Evolutionary conservation across 2,888 invertebrate genomes (phyloP), one percentile per base, ranked within the genome.

Genomic region (Tuberolachnus salignus): DNA sequence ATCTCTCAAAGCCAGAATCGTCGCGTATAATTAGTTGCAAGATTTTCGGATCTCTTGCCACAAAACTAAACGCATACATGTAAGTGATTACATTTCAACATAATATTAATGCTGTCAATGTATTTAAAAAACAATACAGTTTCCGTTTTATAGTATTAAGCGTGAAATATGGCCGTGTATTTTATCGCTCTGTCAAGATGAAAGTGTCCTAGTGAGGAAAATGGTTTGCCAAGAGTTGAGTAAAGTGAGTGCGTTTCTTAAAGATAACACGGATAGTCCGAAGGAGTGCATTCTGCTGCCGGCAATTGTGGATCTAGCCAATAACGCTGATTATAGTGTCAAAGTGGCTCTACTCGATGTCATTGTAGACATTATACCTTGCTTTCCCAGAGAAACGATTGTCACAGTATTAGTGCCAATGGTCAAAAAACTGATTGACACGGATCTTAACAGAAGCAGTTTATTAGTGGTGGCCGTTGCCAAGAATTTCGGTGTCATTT

Each of bases 91-190:
- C 34, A 8, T 9, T 59, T 23, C 16, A 21, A 69, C 53, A 21
- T 34, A 19, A 55, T 21, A 14, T 44, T 55, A 1, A n/a, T n/a
- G n/a, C n/a, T n/a, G n/a, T n/a, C n/a, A n/a, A n/a, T n/a, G n/a
- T n/a, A n/a, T n/a, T 14, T 44, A 11, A 55, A 21, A 34, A 34
- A 34, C 6, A n/a, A n/a, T n/a, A n/a, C 16, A 21, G 13, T 44
- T 21, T 34, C 13, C n/a, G 19, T 21, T 0, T 21, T 64, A n/a
- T 57, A 78, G 75, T 6, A 59, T 78, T 16, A 78, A 78, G 67
- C 75, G 75, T 59, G 75, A 78, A 78, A 78, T 78, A 78, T 78
- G 75, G 75, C 75, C 75, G 11, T 78, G 75, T 55, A 78, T 78
- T 49, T 67, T 78, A 49, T 78, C 75, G 16, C 57, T 78, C 16